Evolutionary conservation across 2,113 vertebrate species (phyloP).

Genomic region (Saccopteryx leptura): DNA sequence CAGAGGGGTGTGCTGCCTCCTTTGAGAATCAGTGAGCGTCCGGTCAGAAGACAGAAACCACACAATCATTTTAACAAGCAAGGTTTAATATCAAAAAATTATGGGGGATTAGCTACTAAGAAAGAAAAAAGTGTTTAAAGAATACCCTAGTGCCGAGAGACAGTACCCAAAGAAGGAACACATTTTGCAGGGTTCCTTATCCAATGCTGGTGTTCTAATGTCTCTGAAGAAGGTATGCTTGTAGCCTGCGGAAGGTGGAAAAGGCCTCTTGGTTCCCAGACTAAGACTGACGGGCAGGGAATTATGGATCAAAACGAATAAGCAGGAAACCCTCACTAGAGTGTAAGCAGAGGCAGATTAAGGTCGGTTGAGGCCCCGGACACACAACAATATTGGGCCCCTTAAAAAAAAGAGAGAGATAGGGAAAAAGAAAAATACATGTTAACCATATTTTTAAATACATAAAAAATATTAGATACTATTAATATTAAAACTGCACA

Average conservation of each 20-base stretch:
- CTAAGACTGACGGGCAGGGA: background rate
- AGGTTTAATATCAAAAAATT: constrained; percentile 7
- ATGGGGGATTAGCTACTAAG: background rate
- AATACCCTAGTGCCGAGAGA: background rate
- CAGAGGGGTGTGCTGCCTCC: background rate
- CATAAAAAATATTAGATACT: no score
- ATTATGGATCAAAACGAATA: background rate
- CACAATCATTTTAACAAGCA: background rate
- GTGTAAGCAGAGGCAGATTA: no score
- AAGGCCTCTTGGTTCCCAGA: background rate
- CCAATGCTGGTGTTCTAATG: background rate
- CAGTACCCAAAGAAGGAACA: background rate
- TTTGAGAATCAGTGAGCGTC: background rate
- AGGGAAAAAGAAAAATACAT: no score
- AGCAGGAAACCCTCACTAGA: background rate
- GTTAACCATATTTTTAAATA: no score
- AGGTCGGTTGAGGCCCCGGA: no score
- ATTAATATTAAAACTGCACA: no score
- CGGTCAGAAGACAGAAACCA: background rate
- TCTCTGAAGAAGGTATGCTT: background rate
- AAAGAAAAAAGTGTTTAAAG: background rate
- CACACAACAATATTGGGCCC: no score
- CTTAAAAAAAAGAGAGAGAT: no score
- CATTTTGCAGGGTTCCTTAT: background rate
- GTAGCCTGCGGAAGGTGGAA: background rate